Base-by-base conservation (phyloP, 2,797 vertebrate species). In the Linurgus olivaceus region DNA sequence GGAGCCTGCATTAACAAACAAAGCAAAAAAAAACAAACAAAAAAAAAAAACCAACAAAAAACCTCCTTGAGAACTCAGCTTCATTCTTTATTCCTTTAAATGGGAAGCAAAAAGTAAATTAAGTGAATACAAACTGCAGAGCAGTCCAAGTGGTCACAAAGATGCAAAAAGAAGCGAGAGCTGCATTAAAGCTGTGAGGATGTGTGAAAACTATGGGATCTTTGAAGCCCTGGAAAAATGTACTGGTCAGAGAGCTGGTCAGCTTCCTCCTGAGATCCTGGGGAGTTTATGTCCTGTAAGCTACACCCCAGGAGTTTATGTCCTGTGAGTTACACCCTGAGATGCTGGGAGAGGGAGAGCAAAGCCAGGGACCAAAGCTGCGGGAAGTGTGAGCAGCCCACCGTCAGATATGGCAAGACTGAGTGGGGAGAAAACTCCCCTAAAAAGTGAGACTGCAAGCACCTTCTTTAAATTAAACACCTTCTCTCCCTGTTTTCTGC, bases 1-100 rank as follows among this genome's bases (percentile, higher is more conserved):
- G 86, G 96, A 70, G 97, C 97, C 98, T 98, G 97, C 7, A 82
- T 96, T 35, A 83, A 90, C 26, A 95, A 73, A 73, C 19, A 55
- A 25, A 83, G 88, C 48, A 72, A 85, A 75, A 62, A 83, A 62
- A 48, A n/a, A 24, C 11, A 7, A 12, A 5, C 2, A 12, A 29
- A 28, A 37, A 59, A 20, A n/a, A n/a, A 62, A 48, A n/a, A 24
- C 11, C 7, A 12, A 5, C 2, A 12, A 29, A 28, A 37, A 59
- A 20, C 12, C 2, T 5, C 11, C 25, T 78, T 83, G 17, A 67
- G 33, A 75, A 67, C 44, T 57, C 20, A 13, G 4, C 45, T 42
- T n/a, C 2, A 0, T 23, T 24, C 18, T 13, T 59, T 20, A 21
- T 37, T 24, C 29, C 57, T 63, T 62, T 47, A 75, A 62, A 50